Conservation (phyloP, 2,113 vertebrate genomes). For the Caretta caretta region DNA sequence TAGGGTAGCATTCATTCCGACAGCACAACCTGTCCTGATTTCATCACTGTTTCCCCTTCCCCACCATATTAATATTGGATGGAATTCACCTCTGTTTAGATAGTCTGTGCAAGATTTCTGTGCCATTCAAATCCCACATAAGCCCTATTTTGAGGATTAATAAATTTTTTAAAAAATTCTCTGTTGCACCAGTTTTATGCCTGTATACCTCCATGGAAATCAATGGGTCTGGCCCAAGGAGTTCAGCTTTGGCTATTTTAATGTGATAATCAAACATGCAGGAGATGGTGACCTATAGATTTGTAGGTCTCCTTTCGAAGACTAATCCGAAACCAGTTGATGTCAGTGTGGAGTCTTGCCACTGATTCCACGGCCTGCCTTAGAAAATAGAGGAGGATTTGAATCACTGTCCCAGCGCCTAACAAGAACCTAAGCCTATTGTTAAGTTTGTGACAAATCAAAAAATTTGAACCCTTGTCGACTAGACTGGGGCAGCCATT, state of each 20-base stretch:
- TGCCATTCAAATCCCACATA: background rate
- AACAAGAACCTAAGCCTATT: background rate
- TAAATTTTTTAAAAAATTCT: background rate
- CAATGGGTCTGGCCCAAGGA: background rate
- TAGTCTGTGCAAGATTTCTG: background rate
- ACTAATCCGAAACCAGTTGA: background rate
- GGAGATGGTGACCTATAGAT: background rate
- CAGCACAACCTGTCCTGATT: background rate
- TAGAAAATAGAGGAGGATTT: background rate
- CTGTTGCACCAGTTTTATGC: background rate
- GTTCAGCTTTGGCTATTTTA: background rate
- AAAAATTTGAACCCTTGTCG: background rate
- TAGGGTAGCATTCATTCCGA: background rate
- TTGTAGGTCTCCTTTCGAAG: background rate
- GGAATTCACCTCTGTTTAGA: background rate
- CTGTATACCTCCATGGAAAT: background rate
- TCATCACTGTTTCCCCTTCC: background rate
- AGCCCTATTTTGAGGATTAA: background rate
- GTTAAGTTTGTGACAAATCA: background rate
- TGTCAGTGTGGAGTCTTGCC: accelerated
- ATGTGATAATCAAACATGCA: background rate
- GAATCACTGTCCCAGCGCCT: background rate
- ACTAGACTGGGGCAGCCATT: background rate
- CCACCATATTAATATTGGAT: background rate
- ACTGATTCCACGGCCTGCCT: background rate